These are phyloP conservation scores for Rhodophaea formosa DNA, from an alignment of 2,888 invertebrate species.

Conservation along the genomic window DNA sequence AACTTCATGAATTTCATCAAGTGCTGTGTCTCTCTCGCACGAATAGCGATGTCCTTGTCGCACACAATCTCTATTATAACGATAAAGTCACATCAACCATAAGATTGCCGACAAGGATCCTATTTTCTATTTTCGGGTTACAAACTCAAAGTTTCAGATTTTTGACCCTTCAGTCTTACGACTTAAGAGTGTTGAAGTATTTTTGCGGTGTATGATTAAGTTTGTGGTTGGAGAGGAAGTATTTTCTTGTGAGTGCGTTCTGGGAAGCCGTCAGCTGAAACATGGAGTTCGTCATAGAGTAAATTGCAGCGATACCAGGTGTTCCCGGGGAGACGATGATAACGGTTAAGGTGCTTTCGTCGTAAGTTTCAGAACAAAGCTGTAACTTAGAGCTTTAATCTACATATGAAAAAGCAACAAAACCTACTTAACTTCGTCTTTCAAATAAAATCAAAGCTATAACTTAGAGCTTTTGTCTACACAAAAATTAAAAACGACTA, in stretches of 20 bases:
- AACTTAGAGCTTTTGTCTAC: too few species aligned
- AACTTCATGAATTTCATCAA: constrained; percentile 69
- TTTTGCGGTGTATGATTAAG: constrained; percentile 29
- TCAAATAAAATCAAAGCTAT: too few species aligned
- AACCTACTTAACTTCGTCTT: too few species aligned
- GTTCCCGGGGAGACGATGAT: not conserved
- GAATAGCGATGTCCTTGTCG: constrained; percentile 37
- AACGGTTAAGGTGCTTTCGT: not conserved
- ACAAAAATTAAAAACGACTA: too few species aligned
- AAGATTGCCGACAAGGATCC: constrained; percentile 59
- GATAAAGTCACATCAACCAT: constrained; percentile 75
- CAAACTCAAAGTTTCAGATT: constrained; percentile 22
- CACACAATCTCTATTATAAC: constrained; percentile 71
- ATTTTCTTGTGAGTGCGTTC: constrained; percentile 57
- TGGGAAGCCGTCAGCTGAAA: constrained; percentile 51
- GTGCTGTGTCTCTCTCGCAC: constrained; percentile 35
- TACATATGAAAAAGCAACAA: too few species aligned
- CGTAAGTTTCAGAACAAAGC: not conserved
- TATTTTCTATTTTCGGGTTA: constrained; percentile 26
- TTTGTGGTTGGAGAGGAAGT: constrained; percentile 49
- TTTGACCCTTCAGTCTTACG: constrained; percentile 27
- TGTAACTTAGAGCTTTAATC: too few species aligned
- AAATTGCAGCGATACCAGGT: constrained; percentile 17
- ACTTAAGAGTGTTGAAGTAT: constrained; percentile 21
- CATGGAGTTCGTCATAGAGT: constrained; percentile 41